Conservation (phyloP, 2,113 vertebrate species). For the Aythya baeri region DNA sequence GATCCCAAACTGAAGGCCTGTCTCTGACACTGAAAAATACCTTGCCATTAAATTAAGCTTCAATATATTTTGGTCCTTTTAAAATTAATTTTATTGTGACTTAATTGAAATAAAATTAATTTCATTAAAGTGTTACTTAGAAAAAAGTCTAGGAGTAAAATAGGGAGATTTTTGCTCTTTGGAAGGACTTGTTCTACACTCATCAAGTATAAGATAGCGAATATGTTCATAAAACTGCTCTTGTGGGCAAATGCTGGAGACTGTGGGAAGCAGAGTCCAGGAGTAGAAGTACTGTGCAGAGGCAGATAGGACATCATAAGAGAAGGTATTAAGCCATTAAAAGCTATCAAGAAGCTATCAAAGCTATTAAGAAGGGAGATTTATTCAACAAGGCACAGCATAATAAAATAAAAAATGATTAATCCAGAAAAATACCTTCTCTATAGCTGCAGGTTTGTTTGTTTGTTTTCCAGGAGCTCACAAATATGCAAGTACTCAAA, state of each 20-base stretch:
- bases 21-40: slow-evolving; percentile 32
- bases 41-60: neutral
- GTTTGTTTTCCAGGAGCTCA: neutral
- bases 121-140: neutral
- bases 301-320: neutral
- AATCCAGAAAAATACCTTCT: neutral
- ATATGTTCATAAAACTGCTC: neutral
- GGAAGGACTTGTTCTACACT: neutral
- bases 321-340: neutral
- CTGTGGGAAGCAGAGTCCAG: neutral
- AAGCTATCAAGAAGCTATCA: neutral
- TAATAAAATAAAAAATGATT: neutral
- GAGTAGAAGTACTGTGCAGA: neutral
- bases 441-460: neutral
- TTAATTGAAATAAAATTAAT: slow-evolving; percentile 31
- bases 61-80: neutral
- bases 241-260: neutral
- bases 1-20: neutral
- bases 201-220: neutral
- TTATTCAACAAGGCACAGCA: neutral
- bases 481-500: neutral
- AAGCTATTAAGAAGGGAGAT: neutral
- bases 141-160: neutral
- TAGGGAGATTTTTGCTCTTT: neutral
- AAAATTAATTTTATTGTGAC: neutral